Evolutionary conservation across 2,888 invertebrate species (phyloP).

Genomic region (Leptinotarsa haldemani): DNA sequence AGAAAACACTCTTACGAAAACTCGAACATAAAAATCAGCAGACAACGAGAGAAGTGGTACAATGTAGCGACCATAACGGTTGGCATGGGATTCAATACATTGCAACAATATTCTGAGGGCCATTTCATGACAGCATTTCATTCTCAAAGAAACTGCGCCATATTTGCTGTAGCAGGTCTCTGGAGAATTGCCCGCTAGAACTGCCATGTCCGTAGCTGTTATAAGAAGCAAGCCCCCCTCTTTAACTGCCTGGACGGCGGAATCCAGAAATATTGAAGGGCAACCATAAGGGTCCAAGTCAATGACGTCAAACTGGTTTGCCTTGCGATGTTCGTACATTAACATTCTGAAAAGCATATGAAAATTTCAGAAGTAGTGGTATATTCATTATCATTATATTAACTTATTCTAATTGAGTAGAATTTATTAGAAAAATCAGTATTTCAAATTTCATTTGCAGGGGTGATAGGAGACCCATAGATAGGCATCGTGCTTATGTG

Average conservation of each 20-base stretch:
- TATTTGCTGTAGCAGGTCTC: constrained; percentile 95
- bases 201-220: constrained; percentile 98
- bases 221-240: constrained; percentile 91
- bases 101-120: constrained; percentile 93
- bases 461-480: too few relatives aligned
- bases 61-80: constrained; percentile 92
- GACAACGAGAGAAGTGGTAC: constrained; percentile 91
- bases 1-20: constrained; percentile 87
- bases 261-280: constrained; percentile 91
- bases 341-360: constrained; percentile 73
- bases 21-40: constrained; percentile 95
- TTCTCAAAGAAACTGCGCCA: constrained; percentile 87
- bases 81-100: constrained; percentile 91
- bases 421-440: too few relatives aligned
- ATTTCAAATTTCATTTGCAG: too few relatives aligned
- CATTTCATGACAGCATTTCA: constrained; percentile 95
- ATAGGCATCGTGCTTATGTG: too few relatives aligned
- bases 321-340: constrained; percentile 83
- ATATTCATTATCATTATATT: background rate
- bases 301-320: constrained; percentile 85
- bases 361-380: background rate
- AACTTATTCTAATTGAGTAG: background rate
- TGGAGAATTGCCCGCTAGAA: constrained; percentile 93
- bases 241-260: constrained; percentile 83
- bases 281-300: constrained; percentile 99